These are phyloP conservation scores for Pandemis heparana DNA, from an alignment of 2,888 invertebrate genomes.

Conservation along the genomic window DNA sequence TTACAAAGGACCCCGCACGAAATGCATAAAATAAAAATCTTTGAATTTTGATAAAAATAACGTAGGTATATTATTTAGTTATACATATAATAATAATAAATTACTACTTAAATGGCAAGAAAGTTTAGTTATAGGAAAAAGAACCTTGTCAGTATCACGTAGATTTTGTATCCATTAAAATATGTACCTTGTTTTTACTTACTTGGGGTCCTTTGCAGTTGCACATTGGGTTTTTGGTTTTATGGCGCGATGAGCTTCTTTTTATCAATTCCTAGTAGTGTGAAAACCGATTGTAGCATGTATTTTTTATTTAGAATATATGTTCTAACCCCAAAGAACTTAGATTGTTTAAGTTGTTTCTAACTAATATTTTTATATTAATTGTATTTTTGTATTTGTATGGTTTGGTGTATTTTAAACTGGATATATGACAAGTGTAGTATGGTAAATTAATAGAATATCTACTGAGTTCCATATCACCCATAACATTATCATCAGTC, in stretches of 20 bases:
- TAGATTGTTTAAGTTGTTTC: neutral
- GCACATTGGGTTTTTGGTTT: conserved; percentile 13
- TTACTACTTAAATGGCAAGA: too few relatives aligned
- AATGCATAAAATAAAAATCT: too few relatives aligned
- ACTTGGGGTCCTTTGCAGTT: conserved; percentile 4
- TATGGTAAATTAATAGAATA: neutral
- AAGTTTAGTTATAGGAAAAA: too few relatives aligned
- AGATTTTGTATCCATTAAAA: too few relatives aligned
- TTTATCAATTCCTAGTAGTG: conserved; percentile 14
- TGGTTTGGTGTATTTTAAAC: neutral
- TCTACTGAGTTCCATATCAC: neutral
- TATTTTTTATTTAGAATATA: conserved; percentile 12
- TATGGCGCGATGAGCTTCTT: conserved; percentile 4
- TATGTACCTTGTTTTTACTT: too few relatives aligned
- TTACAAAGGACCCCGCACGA: neutral
- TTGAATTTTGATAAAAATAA: too few relatives aligned
- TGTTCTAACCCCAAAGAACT: conserved; percentile 30
- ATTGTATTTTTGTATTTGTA: neutral
- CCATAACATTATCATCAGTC: neutral
- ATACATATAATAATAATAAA: too few relatives aligned
- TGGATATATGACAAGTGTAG: neutral
- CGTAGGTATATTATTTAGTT: too few relatives aligned
- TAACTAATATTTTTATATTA: neutral
- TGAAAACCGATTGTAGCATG: conserved; percentile 9
- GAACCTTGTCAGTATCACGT: too few relatives aligned